A percentile compares a stretch with the other conserved stretches of the same genome.
Evolutionary conservation across 1,140 invertebrate species (phyloP).

Genomic region (Pogonomyrmex barbatus): DNA sequence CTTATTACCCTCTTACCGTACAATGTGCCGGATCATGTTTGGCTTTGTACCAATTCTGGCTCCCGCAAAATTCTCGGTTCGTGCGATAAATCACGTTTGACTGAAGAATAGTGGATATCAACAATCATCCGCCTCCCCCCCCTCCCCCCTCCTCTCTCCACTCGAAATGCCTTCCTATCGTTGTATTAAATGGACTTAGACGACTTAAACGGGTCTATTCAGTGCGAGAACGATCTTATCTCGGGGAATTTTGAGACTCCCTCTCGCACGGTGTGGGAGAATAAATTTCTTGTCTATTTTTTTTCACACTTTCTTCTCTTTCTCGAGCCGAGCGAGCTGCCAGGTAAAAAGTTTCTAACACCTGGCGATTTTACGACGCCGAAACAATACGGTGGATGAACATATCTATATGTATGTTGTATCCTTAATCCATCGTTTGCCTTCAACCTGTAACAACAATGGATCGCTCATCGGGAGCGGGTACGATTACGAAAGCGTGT

Average conservation of each 20-base stretch:
- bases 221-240: slow-evolving; percentile 80
- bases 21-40: slow-evolving; percentile 45
- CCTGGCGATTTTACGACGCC: neutral
- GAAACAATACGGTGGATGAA: neutral
- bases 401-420: neutral
- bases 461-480: neutral
- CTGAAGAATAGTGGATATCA: neutral
- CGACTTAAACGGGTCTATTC: slow-evolving; percentile 7
- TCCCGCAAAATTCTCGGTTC: slow-evolving; percentile 1
- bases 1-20: slow-evolving; percentile 66
- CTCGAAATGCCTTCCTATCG: neutral
- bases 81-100: slow-evolving; percentile 33
- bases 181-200: slow-evolving; percentile 23
- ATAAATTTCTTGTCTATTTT: slow-evolving; percentile 66
- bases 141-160: no score
- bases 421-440: neutral
- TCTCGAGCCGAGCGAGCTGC: slow-evolving; percentile 11
- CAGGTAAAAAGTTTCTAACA: neutral
- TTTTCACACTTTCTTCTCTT: slow-evolving; percentile 52
- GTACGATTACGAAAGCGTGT: slow-evolving; percentile 7
- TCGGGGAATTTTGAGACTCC: slow-evolving; percentile 78
- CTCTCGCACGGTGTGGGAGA: slow-evolving; percentile 64
- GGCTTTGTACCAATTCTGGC: slow-evolving; percentile 14
- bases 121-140: neutral
- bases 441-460: slow-evolving; percentile 6